phyloP scores from a whole-genome alignment of 2,888 invertebrate species.

The Gari tellinella region DNA sequence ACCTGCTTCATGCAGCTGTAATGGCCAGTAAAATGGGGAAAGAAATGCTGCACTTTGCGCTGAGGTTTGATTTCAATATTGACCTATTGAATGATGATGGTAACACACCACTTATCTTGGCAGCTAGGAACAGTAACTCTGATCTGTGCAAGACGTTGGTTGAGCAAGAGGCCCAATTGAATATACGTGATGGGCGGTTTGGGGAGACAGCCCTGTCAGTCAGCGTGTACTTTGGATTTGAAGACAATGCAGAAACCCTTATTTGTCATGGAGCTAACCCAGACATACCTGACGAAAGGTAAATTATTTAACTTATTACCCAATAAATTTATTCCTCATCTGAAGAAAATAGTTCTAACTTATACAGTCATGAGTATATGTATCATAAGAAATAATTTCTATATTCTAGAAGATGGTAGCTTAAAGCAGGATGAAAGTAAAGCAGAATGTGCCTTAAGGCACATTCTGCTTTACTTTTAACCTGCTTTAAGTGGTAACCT shows the following conservation, averaged over 20 bases:
- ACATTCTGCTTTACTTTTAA: too few relatives aligned
- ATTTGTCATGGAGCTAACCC: constrained; percentile 66
- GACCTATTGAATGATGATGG: constrained; percentile 63
- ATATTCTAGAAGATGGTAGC: too few relatives aligned
- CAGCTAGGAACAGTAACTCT: constrained; percentile 51
- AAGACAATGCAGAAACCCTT: constrained; percentile 65
- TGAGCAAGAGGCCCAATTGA: constrained; percentile 60
- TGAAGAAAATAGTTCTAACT: too few relatives aligned
- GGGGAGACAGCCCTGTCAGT: constrained; percentile 70
- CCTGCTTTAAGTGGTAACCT: too few relatives aligned
- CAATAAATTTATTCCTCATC: too few relatives aligned
- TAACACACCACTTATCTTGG: constrained; percentile 66
- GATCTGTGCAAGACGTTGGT: constrained; percentile 56
- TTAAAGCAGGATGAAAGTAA: too few relatives aligned
- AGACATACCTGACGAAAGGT: constrained; percentile 67
- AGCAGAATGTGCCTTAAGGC: too few relatives aligned
- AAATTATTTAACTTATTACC: constrained; percentile 3
- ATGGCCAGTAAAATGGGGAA: constrained; percentile 42
- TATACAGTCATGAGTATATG: too few relatives aligned
- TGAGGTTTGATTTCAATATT: constrained; percentile 61
- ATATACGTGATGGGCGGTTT: constrained; percentile 62
- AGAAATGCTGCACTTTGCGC: constrained; percentile 52
- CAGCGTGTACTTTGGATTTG: constrained; percentile 69
- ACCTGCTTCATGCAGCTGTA: constrained; percentile 67
- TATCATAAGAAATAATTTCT: too few relatives aligned